Evolutionary conservation across 2,113 vertebrate genomes (phyloP).

Genomic region (Rhinichthys klamathensis): DNA sequence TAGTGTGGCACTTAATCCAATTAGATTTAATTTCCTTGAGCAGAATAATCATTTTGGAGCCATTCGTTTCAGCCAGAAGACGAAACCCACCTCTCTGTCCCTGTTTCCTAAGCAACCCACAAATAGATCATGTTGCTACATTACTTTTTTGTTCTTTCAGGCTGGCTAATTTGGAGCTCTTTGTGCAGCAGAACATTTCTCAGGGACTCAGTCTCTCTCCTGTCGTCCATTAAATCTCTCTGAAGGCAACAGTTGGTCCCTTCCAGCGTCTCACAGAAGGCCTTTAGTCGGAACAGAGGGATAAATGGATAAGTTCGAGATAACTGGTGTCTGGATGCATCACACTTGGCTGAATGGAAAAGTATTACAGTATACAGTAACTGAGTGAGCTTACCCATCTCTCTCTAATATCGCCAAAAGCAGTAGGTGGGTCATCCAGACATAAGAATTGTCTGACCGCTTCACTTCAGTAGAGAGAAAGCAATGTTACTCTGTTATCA

Average conservation of each 20-base stretch:
- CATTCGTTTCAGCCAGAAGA: conserved; percentile 18
- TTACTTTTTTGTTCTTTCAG: conserved; percentile 81
- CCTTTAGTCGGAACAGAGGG: conserved; percentile 66
- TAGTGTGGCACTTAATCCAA: neutral
- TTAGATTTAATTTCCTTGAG: conserved; percentile 23
- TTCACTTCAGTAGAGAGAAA: conserved; percentile 70
- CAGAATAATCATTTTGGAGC: conserved; percentile 9
- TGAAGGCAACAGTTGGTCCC: conserved; percentile 87
- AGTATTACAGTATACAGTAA: neutral
- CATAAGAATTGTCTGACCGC: conserved; percentile 86
- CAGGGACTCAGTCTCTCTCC: conserved; percentile 80
- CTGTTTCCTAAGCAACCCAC: conserved; percentile 31
- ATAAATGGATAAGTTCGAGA: neutral
- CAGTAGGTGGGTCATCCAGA: conserved; percentile 84
- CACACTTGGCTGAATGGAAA: neutral
- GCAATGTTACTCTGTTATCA: neutral
- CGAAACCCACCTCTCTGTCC: neutral
- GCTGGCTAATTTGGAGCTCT: conserved; percentile 74
- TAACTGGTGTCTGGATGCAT: neutral
- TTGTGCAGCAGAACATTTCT: conserved; percentile 80
- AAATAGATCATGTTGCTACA: conserved; percentile 8
- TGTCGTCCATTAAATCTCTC: conserved; percentile 84
- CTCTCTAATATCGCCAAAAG: conserved; percentile 89
- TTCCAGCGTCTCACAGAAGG: conserved; percentile 88
- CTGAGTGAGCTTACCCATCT: conserved; percentile 80